Base-by-base conservation (phyloP, 2,797 vertebrate species). In the Jordanella pulchra region DNA sequence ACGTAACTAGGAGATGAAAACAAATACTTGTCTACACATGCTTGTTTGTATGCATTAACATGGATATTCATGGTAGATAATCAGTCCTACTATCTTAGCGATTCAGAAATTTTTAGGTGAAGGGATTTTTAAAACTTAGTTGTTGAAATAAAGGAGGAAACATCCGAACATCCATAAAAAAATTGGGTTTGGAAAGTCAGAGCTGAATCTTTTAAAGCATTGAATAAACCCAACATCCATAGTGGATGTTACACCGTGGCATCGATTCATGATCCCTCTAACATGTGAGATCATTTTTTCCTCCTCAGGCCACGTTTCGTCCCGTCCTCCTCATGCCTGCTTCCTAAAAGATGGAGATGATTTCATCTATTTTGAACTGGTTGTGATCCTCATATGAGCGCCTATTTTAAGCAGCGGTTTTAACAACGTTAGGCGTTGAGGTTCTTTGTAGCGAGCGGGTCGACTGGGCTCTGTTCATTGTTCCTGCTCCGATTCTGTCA, bases 371-470 rank as follows among this genome's bases (percentile, higher is more conserved):
- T 79, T 85, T 71, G 42, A 78, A 75, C 68, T 32, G 21, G 72
- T 68, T 77, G 70, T 87, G 86, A 86, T 78, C 81, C 73, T 89
- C 84, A 85, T 83, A 78, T 77, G 82, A 87, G 82, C 18, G 4
- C 76, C 69, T 88, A 79, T 89, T 87, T 89, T 71, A 10, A 72
- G 79, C 30, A 12, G 2, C 3, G 3, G 47, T 69, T 78, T 66
- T 30, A 78, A 82, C 65, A 58, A n/a, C 25, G 27, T 56, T 50
- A 66, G 51, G 39, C 50, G 44, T 54, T 80, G 71, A 79, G 64
- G 58, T 73, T 73, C n/a, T 27, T 67, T 73, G 53, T 11, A 79
- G 65, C 56, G 56, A 7, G 66, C 48, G 72, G 56, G 71, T 79
- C 67, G 71, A 42, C 61, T 67, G 60, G 67, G 14, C 61, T 78